Base-by-base conservation (phyloP, 35 echinoderm and acorn worm species). In the Lytechinus pictus region DNA sequence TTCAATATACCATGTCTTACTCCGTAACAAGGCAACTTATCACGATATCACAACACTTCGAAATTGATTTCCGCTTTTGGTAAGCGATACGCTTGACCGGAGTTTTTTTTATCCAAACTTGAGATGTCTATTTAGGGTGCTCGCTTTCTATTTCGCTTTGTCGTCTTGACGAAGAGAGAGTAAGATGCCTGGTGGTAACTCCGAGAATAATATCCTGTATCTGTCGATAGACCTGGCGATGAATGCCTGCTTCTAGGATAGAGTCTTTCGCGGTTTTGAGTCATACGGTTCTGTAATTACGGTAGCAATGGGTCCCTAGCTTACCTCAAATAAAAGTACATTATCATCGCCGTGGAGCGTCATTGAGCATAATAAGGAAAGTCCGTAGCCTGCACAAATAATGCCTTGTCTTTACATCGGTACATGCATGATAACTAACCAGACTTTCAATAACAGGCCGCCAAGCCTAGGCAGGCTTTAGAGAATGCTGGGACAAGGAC, bases 301-400 rank as follows among this genome's bases (percentile, higher is more conserved):
- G 66, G 66, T 79, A 79, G 66, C 66, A 79, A 79, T 79, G 66
- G 66, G 19, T 24, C 66, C 66, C 66, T 24, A 79, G 66, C n/a
- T 79, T 79, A 79, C 66, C 66, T 79, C 66, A 79, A 79, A 79
- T 79, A 79, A 79, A 79, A 79, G 66, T 79, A 79, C 66, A 79
- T 79, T 79, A 79, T 79, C 66, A 79, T 79, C 66, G n/a, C 66
- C 2, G 66, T 79, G 19, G 66, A 79, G n/a, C 66, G 66, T 14
- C 66, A 79, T 79, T 79, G 66, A 16, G 66, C 66, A 79, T 16
- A 79, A 79, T 79, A 58, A 58, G n/a, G 66, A 16, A 79, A 79
- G 66, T 24, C 66, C n/a, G 66, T 24, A 79, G 66, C 66, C 66
- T 79, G 66, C 66, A 79, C 66, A 79, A 79, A 79, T 79, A 79